Base-by-base conservation (phyloP, 2,888 invertebrate genomes). In the Acronicta aceris region DNA sequence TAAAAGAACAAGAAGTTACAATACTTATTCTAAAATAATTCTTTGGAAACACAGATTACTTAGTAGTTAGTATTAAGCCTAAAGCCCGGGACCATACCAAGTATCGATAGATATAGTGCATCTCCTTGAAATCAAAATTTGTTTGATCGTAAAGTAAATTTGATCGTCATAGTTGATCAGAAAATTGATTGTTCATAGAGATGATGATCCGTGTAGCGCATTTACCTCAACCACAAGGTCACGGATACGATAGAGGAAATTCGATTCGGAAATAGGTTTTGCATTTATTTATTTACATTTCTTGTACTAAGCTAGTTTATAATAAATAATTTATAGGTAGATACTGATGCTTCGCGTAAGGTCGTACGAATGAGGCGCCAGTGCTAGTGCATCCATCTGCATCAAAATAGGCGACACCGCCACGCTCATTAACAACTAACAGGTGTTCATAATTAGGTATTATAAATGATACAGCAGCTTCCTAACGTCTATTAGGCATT, bases 381-480 rank as follows among this genome's bases (percentile, higher is more conserved):
- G 56, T 74, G 78, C 78, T 78, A 78, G 81, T 71, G 79, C 68
- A 59, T 43, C 46, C 43, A 87, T 90, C 86, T 88, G 84, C 89
- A 89, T 89, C 82, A 83, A 79, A 90, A 89, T 86, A 77, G 79
- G 59, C 59, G 70, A 60, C 68, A 63, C 67, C 64, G 68, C 72
- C 51, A 65, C 69, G 73, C 71, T 76, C 71, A 78, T 79, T 73
- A 68, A 69, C 56, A 72, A 40, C 33, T 55, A 59, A 71, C 63
- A 76, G 58, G 62, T 73, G 71, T 60, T 60, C 67, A 65, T 60
- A 60, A 64, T n/a, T n/a, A n/a, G n/a, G n/a, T n/a, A 21, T 53
- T 58, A 70, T 70, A 64, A 63, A 74, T 66, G 59, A 66, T 65
- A 43, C 65, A 60, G 57, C 66, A 61, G 47, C 60, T 72, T 72